A percentile compares a stretch with the other conserved stretches of the same genome.
phyloP scores from a whole-genome alignment of 2,888 invertebrate genomes.

The Ypsolopha sequella region DNA sequence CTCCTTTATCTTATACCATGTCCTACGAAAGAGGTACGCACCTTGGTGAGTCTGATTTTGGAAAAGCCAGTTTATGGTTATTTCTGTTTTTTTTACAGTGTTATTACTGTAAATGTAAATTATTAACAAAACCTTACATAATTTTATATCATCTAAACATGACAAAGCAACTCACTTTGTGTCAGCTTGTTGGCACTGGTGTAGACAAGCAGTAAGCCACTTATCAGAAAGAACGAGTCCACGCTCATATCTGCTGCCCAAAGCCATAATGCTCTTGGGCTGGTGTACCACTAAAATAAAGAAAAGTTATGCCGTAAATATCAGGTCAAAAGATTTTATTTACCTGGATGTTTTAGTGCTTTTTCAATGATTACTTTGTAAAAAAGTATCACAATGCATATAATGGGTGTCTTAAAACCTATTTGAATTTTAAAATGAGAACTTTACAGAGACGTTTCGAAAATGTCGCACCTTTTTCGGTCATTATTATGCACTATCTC shows the following conservation, averaged over 20 bases:
- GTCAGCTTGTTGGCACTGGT: neutral
- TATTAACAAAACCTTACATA: neutral
- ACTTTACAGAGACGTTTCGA: no score
- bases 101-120: neutral
- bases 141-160: neutral
- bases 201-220: slow-evolving; percentile 1
- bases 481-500: no score
- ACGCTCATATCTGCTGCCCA: neutral
- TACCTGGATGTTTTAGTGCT: neutral
- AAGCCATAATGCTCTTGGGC: neutral
- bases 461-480: no score
- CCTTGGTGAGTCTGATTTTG: no score
- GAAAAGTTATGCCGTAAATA: neutral
- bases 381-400: neutral
- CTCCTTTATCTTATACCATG: no score
- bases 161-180: neutral
- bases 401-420: no score
- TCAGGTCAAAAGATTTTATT: neutral
- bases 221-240: neutral
- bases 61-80: no score
- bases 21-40: no score
- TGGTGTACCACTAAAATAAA: neutral
- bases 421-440: no score
- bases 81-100: neutral
- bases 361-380: neutral